Conservation (phyloP, 2,888 invertebrate genomes). For the Dugesia japonica region DNA sequence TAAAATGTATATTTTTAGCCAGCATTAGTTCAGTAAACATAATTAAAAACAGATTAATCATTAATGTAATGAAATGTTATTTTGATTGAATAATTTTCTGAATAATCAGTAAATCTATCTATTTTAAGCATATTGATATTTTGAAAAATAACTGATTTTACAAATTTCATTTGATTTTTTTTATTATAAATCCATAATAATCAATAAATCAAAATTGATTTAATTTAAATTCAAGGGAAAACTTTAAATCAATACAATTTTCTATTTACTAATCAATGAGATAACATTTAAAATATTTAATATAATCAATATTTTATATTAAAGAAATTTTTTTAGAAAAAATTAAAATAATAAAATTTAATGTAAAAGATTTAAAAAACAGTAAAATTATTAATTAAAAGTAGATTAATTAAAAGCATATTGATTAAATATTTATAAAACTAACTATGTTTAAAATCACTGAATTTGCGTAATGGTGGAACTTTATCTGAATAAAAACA, state of each 20-base stretch:
- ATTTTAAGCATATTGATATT: no score
- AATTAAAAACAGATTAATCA: no score
- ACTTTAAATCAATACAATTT: neutral
- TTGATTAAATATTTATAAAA: neutral
- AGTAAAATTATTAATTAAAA: neutral
- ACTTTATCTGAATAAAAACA: neutral
- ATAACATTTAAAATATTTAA: neutral
- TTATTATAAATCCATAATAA: no score
- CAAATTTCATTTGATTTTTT: no score
- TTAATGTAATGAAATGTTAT: no score
- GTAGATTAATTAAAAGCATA: neutral
- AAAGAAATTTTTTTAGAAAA: neutral
- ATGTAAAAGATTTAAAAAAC: neutral
- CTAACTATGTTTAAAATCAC: conserved; percentile 4
- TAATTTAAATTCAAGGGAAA: no score
- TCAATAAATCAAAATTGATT: no score
- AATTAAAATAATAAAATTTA: neutral
- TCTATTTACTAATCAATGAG: neutral
- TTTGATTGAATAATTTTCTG: no score
- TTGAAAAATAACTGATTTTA: no score
- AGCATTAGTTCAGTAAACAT: no score
- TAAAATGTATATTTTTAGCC: no score
- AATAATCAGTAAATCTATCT: no score
- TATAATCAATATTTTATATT: neutral
- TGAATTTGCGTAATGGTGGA: neutral